Percentiles rank a stretch among this genome's conserved stretches.
phyloP scores from a whole-genome alignment of 2,797 vertebrate genomes.

The Gorsachius magnificus region DNA sequence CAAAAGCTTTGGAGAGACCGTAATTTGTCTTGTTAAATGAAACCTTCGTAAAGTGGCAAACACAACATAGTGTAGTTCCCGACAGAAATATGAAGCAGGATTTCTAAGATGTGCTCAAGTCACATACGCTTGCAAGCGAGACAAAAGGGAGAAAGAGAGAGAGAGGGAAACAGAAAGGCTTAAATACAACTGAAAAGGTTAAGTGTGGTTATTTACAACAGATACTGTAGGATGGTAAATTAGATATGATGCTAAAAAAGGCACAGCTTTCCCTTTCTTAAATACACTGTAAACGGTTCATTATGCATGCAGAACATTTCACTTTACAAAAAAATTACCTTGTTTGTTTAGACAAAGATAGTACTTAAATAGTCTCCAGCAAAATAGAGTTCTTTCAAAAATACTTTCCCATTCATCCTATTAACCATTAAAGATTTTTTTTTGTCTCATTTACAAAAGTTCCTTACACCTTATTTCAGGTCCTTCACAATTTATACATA shows the following conservation, averaged over 20 bases:
- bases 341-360: constrained; percentile 95
- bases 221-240: constrained; percentile 95
- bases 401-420: constrained; percentile 98
- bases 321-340: constrained; percentile 96
- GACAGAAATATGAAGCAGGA: constrained; percentile 51
- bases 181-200: constrained; percentile 87
- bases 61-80: not conserved
- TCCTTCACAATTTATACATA: constrained; percentile 90
- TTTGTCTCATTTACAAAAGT: constrained; percentile 88
- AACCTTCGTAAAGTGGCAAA: constrained; percentile 54
- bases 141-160: constrained; percentile 60
- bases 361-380: constrained; percentile 99
- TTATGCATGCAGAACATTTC: constrained; percentile 99
- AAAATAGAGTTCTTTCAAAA: constrained; percentile 99
- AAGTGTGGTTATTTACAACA: constrained; percentile 96
- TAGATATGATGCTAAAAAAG: constrained; percentile 98
- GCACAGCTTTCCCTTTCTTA: constrained; percentile 99
- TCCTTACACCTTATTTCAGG: constrained; percentile 87
- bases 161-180: constrained; percentile 86
- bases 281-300: constrained; percentile 99
- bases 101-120: constrained; percentile 37
- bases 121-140: constrained; percentile 53
- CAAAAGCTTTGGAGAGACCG: constrained; percentile 27
- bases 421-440: constrained; percentile 89
- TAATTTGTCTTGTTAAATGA: constrained; percentile 52